These are phyloP conservation scores for Trematomus loennbergii DNA, from an alignment of 2,113 vertebrate genomes.

Conservation along the genomic window DNA sequence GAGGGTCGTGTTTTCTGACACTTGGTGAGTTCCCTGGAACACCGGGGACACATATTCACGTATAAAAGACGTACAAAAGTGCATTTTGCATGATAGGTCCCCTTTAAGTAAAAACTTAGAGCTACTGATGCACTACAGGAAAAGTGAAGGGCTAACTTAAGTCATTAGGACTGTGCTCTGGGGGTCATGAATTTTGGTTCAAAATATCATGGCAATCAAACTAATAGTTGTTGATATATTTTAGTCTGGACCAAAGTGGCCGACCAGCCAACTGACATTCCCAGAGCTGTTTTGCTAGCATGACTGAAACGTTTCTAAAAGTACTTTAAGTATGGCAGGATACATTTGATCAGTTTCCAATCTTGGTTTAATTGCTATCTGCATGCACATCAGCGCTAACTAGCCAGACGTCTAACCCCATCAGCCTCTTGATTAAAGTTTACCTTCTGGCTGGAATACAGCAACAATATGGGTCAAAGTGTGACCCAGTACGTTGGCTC, in stretches of 20 bases:
- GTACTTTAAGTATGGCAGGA: background rate
- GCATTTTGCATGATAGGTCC: too few species aligned
- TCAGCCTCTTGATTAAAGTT: conserved; percentile 22
- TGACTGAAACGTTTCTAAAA: too few species aligned
- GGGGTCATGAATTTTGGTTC: background rate
- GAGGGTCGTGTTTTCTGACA: too few species aligned
- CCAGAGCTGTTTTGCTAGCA: too few species aligned
- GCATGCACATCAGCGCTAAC: background rate
- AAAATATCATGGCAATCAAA: background rate
- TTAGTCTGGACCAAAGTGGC: conserved; percentile 4
- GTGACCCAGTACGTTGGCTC: conserved; percentile 27
- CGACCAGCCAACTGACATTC: too few species aligned
- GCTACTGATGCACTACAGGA: background rate
- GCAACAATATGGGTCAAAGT: conserved; percentile 35
- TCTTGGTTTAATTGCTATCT: conserved; percentile 5
- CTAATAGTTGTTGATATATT: background rate
- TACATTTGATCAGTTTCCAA: background rate
- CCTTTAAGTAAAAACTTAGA: background rate
- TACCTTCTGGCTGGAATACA: conserved; percentile 48
- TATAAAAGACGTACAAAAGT: too few species aligned
- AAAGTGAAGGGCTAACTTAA: background rate
- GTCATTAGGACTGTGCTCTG: background rate
- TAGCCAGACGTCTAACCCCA: background rate
- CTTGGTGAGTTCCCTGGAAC: too few species aligned
- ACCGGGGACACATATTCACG: too few species aligned